phyloP scores from a whole-genome alignment of 2,113 vertebrate species.

The Collichthys lucidus region DNA sequence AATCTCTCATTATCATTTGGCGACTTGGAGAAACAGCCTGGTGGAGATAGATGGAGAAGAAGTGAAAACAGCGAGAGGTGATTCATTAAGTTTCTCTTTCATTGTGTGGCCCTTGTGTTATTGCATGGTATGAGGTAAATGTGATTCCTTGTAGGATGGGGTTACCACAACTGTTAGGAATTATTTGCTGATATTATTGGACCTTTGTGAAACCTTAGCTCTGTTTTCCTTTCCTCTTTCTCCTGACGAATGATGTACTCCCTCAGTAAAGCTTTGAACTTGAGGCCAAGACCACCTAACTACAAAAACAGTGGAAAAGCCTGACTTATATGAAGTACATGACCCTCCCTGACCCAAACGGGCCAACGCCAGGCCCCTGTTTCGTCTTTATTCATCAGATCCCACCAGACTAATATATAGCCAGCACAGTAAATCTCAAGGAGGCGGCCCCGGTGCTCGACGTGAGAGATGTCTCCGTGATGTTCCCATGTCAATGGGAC shows the following conservation, averaged over 20 bases:
- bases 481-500: conserved; percentile 63
- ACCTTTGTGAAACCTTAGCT: conserved; percentile 71
- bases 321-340: conserved; percentile 2
- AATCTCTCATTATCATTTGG: conserved; percentile 19
- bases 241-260: conserved; percentile 57
- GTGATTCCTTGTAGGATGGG: conserved; percentile 11
- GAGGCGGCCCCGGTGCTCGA: not conserved
- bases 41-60: conserved; percentile 1
- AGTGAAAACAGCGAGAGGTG: not conserved
- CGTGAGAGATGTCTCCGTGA: conserved; percentile 51
- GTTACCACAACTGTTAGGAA: conserved; percentile 63
- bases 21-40: conserved; percentile 11
- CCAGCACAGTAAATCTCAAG: conserved; percentile 44
- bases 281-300: conserved; percentile 54
- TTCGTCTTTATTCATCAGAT: conserved; percentile 24
- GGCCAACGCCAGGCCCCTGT: not conserved
- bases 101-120: not conserved
- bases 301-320: conserved; percentile 45
- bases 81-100: not conserved
- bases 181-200: conserved; percentile 56
- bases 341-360: conserved; percentile 24
- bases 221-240: conserved; percentile 59
- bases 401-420: conserved; percentile 1
- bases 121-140: conserved; percentile 14
- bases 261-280: conserved; percentile 53